Evolutionary conservation across 2,113 vertebrate genomes (phyloP), one percentile per base, ranked within the genome.

Genomic region (Pungitius pungitius): DNA sequence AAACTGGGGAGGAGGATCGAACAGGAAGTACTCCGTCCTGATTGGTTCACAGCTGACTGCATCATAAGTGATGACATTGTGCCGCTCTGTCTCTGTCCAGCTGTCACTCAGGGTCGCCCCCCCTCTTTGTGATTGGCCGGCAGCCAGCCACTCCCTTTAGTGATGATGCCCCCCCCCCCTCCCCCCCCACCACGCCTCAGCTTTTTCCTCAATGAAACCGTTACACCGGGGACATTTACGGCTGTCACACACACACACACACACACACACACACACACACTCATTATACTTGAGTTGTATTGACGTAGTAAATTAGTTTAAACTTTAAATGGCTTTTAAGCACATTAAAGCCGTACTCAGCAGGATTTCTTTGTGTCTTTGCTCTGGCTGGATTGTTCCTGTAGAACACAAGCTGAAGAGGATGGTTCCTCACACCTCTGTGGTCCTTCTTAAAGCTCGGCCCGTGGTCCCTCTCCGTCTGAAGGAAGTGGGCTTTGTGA

Each of bases 191-290:
- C 60, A 65, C 56, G 76, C 72, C 70, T 81, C 77, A 69, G 81
- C 81, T 88, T 89, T 89, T 54, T 89, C 86, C 80, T 91, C 85
- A 90, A 91, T 89, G 87, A 87, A 88, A 78, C 60, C 33, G 75
- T 79, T 73, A 64, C 73, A n/a, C 78, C 13, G 35, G 72, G 52
- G 76, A 83, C 68, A 42, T 85, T 85, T 80, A 81, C 66, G 27
- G 65, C 27, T 6, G 56, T n/a, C 69, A 60, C 45, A 64, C 72
- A 63, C 59, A 61, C 56, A 57, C 56, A 58, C 56, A 18, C 35
- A 20, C 51, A 68, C 66, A 11, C 52, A 55, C 74, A 40, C 78
- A 59, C 57, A 39, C 35, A 59, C 58, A 4, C 18, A 43, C 11
- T 15, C 77, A 71, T 76, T 71, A 40, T 37, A 43, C 63, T 49